Evolutionary conservation across 2,888 invertebrate species (phyloP), one percentile per base, ranked within the genome.

Genomic region (Lapara coniferarum): DNA sequence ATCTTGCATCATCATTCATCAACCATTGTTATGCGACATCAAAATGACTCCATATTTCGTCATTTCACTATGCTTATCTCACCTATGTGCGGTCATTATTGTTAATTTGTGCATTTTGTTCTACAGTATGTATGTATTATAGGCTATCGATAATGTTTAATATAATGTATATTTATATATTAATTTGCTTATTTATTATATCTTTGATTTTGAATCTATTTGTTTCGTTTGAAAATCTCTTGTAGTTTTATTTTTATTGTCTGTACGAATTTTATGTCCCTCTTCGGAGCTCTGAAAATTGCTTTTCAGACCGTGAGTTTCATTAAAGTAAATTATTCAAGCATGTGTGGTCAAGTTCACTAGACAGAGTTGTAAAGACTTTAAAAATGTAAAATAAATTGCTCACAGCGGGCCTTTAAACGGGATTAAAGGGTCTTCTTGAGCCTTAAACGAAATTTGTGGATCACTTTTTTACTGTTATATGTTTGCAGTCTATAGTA

Each of bases 21-120:
- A 55, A 37, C 52, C 10, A 44, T 44, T 58, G 16, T 25, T 52
- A 30, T 19, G 51, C 44, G 19, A 53, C 14, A 49, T 49, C 46
- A 49, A 49, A 49, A 63, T 46, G 16, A 46, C 12, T 30, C 12
- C 57, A 37, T 57, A 30, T 37, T 57, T 63, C 19, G 13, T 63
- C 13, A 25, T 63, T 46, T 53, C 70, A 73, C 46, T 70, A 70
- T 76, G 69, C 63, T 63, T 63, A 46, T 13, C 25, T 63, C 55
- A 55, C 55, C 10, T 19, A 19, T 55, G 2, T 55, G 19, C 19
- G 19, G 19, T 55, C 55, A 55, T 55, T 16, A 55, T 19, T 55
- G 55, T 55, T 55, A 19, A 19, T 55, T 55, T 2, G 10, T 55
- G 55, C 19, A 55, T 55, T 19, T 19, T 19, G 19, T 19, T 55